Conservation (phyloP, 2,888 invertebrate genomes). For the Dendrolimus houi region DNA sequence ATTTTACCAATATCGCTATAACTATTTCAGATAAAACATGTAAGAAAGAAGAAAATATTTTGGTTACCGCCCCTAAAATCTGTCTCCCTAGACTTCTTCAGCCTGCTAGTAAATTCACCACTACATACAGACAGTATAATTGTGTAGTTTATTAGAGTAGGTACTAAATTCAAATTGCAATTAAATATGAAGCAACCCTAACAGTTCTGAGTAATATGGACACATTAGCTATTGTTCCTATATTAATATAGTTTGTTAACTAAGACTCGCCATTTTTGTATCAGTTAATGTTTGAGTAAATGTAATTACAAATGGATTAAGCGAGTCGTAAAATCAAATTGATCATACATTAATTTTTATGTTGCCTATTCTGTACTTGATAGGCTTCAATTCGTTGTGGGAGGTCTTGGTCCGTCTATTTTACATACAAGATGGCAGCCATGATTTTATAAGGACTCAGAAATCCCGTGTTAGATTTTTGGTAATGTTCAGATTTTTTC, state of each 20-base stretch:
- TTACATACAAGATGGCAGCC: no score
- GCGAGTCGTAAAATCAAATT: background rate
- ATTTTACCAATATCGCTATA: no score
- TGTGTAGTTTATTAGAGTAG: no score
- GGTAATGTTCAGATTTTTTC: no score
- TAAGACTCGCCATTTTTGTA: background rate
- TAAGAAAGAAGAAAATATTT: no score
- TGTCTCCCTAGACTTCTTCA: no score
- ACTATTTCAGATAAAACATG: no score
- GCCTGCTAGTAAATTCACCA: no score
- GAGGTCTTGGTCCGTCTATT: background rate
- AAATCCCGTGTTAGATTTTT: no score
- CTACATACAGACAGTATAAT: no score
- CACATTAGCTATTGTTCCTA: background rate
- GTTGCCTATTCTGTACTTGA: background rate
- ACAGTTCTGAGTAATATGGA: background rate
- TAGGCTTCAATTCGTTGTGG: background rate
- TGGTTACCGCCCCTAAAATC: no score
- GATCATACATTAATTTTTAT: background rate
- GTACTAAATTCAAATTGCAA: background rate
- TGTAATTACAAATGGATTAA: background rate
- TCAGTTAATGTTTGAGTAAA: background rate
- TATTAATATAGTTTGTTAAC: background rate
- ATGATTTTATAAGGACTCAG: no score
- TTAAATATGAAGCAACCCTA: background rate